Evolutionary conservation across 2,888 invertebrate species (phyloP).

Genomic region (Lordiphosa andalusiaca): DNA sequence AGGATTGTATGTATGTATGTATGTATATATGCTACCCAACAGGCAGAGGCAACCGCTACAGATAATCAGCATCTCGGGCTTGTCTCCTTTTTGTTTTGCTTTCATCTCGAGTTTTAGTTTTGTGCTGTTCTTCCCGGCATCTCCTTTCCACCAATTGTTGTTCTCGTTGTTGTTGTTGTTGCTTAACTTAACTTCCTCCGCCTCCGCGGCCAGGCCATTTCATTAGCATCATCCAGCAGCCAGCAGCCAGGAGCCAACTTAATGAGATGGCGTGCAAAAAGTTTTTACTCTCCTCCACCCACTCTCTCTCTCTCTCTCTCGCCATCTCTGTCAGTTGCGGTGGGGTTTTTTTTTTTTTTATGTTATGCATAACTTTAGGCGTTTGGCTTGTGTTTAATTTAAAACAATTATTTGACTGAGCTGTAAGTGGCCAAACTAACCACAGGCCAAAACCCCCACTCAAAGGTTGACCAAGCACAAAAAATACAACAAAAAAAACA

Average conservation of each 20-base stretch:
- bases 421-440: no score
- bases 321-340: not conserved
- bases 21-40: not conserved
- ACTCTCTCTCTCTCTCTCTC: not conserved
- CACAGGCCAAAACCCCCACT: no score
- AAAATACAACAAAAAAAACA: no score
- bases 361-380: conserved; percentile 54
- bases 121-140: conserved; percentile 32
- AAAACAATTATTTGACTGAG: not conserved
- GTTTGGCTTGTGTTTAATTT: conserved; percentile 28
- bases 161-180: conserved; percentile 40
- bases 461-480: not conserved
- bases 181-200: conserved; percentile 41
- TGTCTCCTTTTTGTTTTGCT: conserved; percentile 53
- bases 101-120: conserved; percentile 70
- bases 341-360: conserved; percentile 10
- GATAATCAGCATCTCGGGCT: conserved; percentile 54
- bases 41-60: conserved; percentile 22
- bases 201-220: conserved; percentile 25
- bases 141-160: conserved; percentile 36
- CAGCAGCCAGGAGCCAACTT: conserved; percentile 28
- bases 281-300: conserved; percentile 27
- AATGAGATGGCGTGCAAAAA: conserved; percentile 70
- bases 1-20: conserved; percentile 3
- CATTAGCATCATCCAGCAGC: conserved; percentile 56